Conservation (phyloP, 2,888 invertebrate species). For the Parasteatoda lunata region DNA sequence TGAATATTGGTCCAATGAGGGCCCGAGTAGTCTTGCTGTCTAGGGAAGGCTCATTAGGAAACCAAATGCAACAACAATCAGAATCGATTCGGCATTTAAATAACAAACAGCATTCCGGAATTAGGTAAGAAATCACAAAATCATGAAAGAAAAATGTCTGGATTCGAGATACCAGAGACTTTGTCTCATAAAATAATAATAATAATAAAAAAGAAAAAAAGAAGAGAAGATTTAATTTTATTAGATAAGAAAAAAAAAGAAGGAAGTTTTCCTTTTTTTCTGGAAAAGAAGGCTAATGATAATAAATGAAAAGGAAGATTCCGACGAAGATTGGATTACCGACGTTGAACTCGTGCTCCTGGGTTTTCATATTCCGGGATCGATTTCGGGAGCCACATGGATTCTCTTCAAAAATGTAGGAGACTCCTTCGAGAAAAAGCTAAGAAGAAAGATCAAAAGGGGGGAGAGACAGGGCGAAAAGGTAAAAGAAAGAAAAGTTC, state of each 20-base stretch:
- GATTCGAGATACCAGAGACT: no score
- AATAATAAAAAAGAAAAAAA: no score
- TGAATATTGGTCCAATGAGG: no score
- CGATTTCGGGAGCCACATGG: constrained; percentile 4
- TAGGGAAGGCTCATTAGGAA: no score
- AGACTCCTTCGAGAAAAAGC: background rate
- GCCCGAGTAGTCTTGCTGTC: no score
- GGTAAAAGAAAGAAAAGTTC: constrained; percentile 4
- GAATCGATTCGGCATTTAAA: no score
- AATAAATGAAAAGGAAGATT: constrained; percentile 35
- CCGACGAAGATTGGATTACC: constrained; percentile 34
- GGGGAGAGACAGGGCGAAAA: background rate
- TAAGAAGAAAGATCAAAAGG: background rate
- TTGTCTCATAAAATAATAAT: no score
- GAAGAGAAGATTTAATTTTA: constrained; percentile 41
- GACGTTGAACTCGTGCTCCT: no score
- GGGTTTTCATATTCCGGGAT: background rate
- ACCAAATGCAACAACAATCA: no score
- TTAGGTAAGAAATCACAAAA: no score
- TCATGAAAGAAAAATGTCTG: no score
- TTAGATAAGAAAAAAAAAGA: constrained; percentile 31
- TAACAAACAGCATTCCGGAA: no score
- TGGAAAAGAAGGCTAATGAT: constrained; percentile 27
- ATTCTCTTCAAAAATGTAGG: constrained; percentile 31
- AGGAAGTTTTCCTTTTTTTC: constrained; percentile 14